Evolutionary conservation across 2,113 vertebrate species (phyloP).

Genomic region (Aramus guarauna): DNA sequence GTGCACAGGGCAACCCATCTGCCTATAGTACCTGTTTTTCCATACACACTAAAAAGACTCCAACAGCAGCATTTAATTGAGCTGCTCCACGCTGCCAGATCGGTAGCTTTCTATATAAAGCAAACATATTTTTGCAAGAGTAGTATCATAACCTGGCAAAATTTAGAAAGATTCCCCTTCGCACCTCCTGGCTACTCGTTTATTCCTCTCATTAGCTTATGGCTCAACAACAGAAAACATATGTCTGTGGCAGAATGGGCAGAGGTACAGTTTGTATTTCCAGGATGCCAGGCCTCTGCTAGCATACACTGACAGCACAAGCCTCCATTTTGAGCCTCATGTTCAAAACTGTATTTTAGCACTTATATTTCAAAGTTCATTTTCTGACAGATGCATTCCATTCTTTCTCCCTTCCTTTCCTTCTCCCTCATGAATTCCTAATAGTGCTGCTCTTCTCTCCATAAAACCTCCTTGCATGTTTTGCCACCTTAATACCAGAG

Average conservation of each 20-base stretch:
- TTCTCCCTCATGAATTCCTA: neutral
- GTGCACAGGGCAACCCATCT: slow-evolving; percentile 43
- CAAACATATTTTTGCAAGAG: neutral
- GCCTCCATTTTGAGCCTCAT: slow-evolving; percentile 72
- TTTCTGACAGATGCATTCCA: neutral
- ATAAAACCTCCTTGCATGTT: neutral
- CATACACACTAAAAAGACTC: neutral
- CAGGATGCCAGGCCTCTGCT: slow-evolving; percentile 59
- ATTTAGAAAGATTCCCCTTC: neutral
- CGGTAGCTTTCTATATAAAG: slow-evolving; percentile 30
- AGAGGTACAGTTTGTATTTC: slow-evolving; percentile 41
- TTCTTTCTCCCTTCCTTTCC: neutral
- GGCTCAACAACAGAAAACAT: neutral
- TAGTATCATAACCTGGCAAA: neutral
- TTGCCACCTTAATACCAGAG: neutral
- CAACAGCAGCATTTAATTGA: slow-evolving; percentile 37
- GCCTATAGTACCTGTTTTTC: slow-evolving; percentile 28
- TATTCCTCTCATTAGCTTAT: neutral
- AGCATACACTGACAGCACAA: slow-evolving; percentile 25
- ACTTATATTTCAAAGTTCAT: slow-evolving; percentile 33
- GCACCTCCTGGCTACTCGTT: neutral
- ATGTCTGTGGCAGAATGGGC: neutral
- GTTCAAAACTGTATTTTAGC: slow-evolving; percentile 55
- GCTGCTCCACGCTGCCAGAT: slow-evolving; percentile 9
- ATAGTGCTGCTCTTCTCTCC: neutral